Base-by-base conservation (phyloP, 2,113 vertebrate species). In the Odontesthes bonariensis region DNA sequence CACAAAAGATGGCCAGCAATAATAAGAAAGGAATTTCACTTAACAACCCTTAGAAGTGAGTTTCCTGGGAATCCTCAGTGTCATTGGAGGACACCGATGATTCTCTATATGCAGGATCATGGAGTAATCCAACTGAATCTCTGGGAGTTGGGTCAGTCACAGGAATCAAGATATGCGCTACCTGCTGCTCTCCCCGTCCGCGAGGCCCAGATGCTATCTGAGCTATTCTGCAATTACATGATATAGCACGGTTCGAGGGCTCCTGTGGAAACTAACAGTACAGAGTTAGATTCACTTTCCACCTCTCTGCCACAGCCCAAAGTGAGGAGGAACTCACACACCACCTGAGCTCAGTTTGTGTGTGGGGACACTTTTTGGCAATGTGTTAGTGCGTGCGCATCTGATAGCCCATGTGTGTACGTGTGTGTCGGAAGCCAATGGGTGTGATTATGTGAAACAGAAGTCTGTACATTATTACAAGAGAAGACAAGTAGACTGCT, bases 281-380 rank as follows among this genome's bases (percentile, higher is more conserved):
- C 74, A 83, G 75, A 86, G 86, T 77, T 63, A 89, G 79, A 90
- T 85, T 83, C 82, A 81, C 81, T 86, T 91, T 89, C 82, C 81
- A 91, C 75, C 69, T 69, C 63, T 38, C 77, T 81, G 74, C 79
- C 73, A 69, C 19, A 60, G 71, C 65, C 74, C 63, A 82, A 69
- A 70, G 60, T 59, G 47, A 71, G 62, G 27, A 64, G 17, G 61
- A 67, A 60, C 76, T 78, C 47, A n/a, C n/a, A n/a, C 22, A 42
- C 49, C 40, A 63, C 64, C 84, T 79, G 84, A 80, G 80, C 51
- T 69, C 67, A 79, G 32, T 56, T 42, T 83, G 35, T 74, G 67
- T 56, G 17, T 63, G 55, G 32, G 53, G 11, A 70, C 72, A 17
- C 51, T 57, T 58, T 60, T 72, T 62, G 53, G 52, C 9, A 14